phyloP scores from a whole-genome alignment of 2,888 invertebrate genomes.

The Drosophila mimica region DNA sequence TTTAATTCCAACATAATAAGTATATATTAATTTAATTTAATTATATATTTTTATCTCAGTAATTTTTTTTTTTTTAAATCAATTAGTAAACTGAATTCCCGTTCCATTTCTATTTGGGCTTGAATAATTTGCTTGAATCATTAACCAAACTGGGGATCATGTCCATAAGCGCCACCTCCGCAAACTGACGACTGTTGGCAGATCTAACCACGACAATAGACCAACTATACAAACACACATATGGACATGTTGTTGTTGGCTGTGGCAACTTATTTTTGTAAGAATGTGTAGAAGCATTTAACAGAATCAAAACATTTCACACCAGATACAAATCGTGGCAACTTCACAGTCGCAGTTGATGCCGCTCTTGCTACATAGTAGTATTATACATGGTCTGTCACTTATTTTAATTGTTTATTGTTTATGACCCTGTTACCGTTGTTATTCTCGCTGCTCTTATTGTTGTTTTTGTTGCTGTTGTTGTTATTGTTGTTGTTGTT shows the following conservation, averaged over 20 bases:
- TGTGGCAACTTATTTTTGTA: slow-evolving; percentile 35
- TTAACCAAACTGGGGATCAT: slow-evolving; percentile 44
- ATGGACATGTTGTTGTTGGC: background rate
- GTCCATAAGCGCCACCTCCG: slow-evolving; percentile 23
- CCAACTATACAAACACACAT: slow-evolving; percentile 13
- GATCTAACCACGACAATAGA: slow-evolving; percentile 1
- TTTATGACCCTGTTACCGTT: slow-evolving; percentile 52
- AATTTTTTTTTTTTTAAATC: background rate
- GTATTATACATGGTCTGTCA: slow-evolving; percentile 72
- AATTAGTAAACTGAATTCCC: slow-evolving; percentile 1
- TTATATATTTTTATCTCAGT: background rate
- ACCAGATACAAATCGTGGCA: slow-evolving; percentile 65
- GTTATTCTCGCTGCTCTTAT: slow-evolving; percentile 31
- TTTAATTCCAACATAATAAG: background rate
- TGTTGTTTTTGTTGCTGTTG: slow-evolving; percentile 17
- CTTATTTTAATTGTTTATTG: slow-evolving; percentile 79
- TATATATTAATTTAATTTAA: background rate
- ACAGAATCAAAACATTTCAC: slow-evolving; percentile 54
- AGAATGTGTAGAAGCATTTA: slow-evolving; percentile 32
- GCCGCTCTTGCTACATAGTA: slow-evolving; percentile 53
- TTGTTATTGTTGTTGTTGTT: slow-evolving; percentile 29
- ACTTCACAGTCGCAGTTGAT: slow-evolving; percentile 10
- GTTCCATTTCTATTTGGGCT: background rate
- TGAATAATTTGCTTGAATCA: slow-evolving; percentile 23
- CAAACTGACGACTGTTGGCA: slow-evolving; percentile 1